Evolutionary conservation across 2,113 vertebrate species (phyloP), one percentile per base, ranked within the genome.

Genomic region (Pardalotus punctatus): DNA sequence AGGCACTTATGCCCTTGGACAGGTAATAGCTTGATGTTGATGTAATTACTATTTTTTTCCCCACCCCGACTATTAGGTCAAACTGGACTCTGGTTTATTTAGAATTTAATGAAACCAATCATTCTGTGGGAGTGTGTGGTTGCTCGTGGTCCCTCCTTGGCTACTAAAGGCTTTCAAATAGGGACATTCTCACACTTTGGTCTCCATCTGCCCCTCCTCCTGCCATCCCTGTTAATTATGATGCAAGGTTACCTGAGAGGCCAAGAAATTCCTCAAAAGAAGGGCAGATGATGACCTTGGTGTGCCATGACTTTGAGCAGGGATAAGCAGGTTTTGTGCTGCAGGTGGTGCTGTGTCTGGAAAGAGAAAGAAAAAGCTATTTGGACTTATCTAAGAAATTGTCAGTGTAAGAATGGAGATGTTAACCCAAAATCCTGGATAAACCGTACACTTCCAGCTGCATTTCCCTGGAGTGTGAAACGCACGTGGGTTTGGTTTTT

Each of bases 21-120:
- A 94, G 96, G 95, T 96, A 97, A 96, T 96, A 92, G 90, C 92
- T 88, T 95, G 93, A 95, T 94, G 92, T 93, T 92, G 82, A 81
- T 92, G 69, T 94, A 94, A 94, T 94, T 92, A 90, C 47, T 82
- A 5, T 36, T 72, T 91, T 89, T 92, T 86, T 6, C 84, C 64
- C 77, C 88, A 86, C 80, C 95, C 90, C 84, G 60, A 94, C 50
- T 95, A 85, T 95, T 88, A 91, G 81, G 89, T 83, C 65, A 50
- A 91, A 91, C 86, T 93, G 87, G 88, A 91, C 92, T 94, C 88
- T 86, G 62, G 88, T 92, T 93, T 77, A 35, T 70, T 88, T 92
- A 0, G 5, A 50, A 73, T 94, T 77, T 66, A 88, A 79, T 86
- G 64, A 74, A 81, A 36, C 47, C 50, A 51, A 5, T 84, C 17